These are phyloP conservation scores for Dioctria rufipes DNA, from an alignment of 2,888 invertebrate genomes.

Conservation along the genomic window DNA sequence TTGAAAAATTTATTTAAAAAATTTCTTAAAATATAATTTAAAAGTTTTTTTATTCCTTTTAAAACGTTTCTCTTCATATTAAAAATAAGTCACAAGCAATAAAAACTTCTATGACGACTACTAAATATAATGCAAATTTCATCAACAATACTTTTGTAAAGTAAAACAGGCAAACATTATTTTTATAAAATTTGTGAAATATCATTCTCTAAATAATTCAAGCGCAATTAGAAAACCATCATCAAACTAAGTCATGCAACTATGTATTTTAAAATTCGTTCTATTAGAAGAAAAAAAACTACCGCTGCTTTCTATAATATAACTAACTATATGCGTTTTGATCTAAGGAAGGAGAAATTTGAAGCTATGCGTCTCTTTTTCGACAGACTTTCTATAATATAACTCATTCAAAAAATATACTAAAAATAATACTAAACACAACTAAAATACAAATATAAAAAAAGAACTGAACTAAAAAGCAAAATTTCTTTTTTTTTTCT, in stretches of 20 bases:
- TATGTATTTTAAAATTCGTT: not conserved
- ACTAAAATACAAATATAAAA: not conserved
- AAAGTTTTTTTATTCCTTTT: not conserved
- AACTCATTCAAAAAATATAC: constrained; percentile 12
- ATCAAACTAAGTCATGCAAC: constrained; percentile 40
- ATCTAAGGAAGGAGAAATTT: constrained; percentile 47
- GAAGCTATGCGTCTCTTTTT: constrained; percentile 17
- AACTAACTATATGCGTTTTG: constrained; percentile 3
- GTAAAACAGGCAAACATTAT: not conserved
- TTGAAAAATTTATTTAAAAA: not conserved
- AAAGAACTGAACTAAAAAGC: not conserved
- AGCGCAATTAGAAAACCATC: constrained; percentile 16
- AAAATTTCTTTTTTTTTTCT: constrained; percentile 20
- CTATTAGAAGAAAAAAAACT: too few species aligned
- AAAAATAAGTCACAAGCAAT: not conserved
- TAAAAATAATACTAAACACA: constrained; percentile 22
- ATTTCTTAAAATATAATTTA: not conserved
- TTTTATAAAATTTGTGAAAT: not conserved
- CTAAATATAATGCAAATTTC: not conserved
- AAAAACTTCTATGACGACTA: not conserved
- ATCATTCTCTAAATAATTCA: constrained; percentile 17
- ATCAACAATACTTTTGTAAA: not conserved
- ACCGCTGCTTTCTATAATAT: not conserved
- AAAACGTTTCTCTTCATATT: not conserved
- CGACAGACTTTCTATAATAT: not conserved